Percentiles rank a stretch among this genome's conserved stretches.
Evolutionary conservation across 2,797 vertebrate species (phyloP).

Genomic region (Schizothorax lantsangensis): DNA sequence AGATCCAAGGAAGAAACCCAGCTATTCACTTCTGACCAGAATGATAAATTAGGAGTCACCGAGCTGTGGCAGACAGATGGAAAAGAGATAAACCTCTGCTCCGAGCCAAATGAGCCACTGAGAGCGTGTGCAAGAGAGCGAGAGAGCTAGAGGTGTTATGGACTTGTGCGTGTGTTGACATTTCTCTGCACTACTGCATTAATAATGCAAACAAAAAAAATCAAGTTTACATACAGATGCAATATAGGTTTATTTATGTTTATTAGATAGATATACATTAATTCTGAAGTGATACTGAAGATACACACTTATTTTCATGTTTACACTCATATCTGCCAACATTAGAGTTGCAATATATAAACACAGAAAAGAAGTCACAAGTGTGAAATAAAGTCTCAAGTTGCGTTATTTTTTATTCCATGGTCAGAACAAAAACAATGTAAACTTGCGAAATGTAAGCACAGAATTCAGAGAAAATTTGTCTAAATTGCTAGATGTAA

Average conservation of each 20-base stretch:
- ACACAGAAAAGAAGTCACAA: neutral
- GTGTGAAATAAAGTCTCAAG: neutral
- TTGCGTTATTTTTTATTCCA: neutral
- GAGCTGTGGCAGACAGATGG: conserved; percentile 40
- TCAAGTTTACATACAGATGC: neutral
- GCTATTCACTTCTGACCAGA: conserved; percentile 32
- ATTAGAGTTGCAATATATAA: neutral
- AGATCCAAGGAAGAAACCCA: conserved; percentile 32
- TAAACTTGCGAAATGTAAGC: neutral
- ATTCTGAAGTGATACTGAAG: neutral
- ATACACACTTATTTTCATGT: neutral
- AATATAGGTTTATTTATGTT: neutral
- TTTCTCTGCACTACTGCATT: conserved; percentile 31
- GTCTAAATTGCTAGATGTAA: neutral
- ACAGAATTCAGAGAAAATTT: neutral
- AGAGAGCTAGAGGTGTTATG: neutral
- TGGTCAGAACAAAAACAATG: neutral
- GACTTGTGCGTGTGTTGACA: neutral
- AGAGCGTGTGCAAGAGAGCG: neutral
- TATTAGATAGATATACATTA: neutral
- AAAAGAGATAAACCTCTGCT: conserved; percentile 47
- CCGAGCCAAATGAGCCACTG: conserved; percentile 35
- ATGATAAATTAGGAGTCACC: conserved; percentile 47
- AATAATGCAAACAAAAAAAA: neutral
- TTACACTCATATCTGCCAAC: no score